Evolutionary conservation across 2,797 vertebrate species (phyloP).

Genomic region (Cyclopterus lumpus): DNA sequence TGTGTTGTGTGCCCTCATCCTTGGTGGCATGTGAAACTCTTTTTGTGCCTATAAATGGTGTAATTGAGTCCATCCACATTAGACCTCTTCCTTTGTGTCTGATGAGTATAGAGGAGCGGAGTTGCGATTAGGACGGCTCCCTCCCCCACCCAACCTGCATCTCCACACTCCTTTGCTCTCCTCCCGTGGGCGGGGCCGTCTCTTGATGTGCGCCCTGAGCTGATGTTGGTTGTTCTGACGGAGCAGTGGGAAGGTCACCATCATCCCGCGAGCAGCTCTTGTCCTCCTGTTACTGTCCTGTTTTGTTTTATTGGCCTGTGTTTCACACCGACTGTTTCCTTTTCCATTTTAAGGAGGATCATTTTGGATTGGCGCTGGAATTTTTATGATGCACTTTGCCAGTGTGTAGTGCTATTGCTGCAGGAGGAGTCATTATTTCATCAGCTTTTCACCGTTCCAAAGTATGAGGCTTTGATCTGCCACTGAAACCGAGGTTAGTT

Average conservation of each 20-base stretch:
- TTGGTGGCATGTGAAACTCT: not conserved
- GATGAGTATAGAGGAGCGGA: conserved; percentile 47
- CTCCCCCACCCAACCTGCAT: conserved; percentile 65
- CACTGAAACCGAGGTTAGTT: conserved; percentile 76
- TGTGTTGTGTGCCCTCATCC: conserved; percentile 1
- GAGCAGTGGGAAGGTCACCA: conserved; percentile 77
- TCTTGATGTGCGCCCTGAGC: conserved; percentile 60
- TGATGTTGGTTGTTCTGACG: conserved; percentile 61
- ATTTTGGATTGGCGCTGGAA: conserved; percentile 43
- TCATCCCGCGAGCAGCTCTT: conserved; percentile 54
- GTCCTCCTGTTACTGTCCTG: conserved; percentile 11
- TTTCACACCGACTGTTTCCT: conserved; percentile 20
- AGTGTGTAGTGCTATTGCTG: conserved; percentile 42
- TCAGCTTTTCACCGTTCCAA: conserved; percentile 50
- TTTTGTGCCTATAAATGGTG: conserved; percentile 10
- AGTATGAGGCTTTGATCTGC: conserved; percentile 72
- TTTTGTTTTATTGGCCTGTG: conserved; percentile 15
- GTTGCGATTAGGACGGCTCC: conserved; percentile 49
- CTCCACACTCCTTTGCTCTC: conserved; percentile 52
- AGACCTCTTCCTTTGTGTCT: conserved; percentile 63
- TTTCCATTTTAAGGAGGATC: conserved; percentile 37
- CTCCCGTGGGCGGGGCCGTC: conserved; percentile 71
- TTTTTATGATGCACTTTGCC: conserved; percentile 54
- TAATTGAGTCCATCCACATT: conserved; percentile 36
- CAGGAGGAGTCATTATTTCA: conserved; percentile 60